A percentile compares a stretch with the other conserved stretches of the same genome.
These are phyloP conservation scores for Formica aserva DNA, from an alignment of 2,888 invertebrate species.

Conservation along the genomic window DNA sequence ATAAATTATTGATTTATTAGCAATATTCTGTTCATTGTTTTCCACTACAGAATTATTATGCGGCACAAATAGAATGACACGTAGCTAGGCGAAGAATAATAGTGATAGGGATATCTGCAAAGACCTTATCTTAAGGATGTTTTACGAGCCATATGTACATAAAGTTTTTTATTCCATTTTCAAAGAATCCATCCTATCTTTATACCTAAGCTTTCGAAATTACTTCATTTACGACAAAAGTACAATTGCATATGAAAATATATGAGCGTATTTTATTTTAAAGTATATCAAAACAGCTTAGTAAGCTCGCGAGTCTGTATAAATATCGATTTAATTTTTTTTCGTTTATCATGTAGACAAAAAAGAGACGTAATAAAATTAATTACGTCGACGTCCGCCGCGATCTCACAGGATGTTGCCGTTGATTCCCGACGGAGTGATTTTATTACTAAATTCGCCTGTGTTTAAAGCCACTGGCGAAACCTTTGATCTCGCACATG, in stretches of 20 bases:
- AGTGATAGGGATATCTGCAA: background rate
- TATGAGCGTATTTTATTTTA: conserved; percentile 27
- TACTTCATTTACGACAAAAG: conserved; percentile 19
- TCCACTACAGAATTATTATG: conserved; percentile 3
- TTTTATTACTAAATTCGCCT: conserved; percentile 28
- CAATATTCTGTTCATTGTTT: background rate
- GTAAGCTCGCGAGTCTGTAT: background rate
- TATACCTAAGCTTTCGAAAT: conserved; percentile 18
- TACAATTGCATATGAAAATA: conserved; percentile 6
- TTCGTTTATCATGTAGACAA: background rate
- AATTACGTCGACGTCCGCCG: background rate
- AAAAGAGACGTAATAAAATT: background rate
- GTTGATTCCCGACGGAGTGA: conserved; percentile 28
- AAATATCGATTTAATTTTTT: background rate
- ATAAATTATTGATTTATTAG: background rate
- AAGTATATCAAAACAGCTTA: background rate
- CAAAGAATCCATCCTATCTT: conserved; percentile 10
- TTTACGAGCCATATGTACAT: conserved; percentile 45
- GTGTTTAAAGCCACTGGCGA: conserved; percentile 8
- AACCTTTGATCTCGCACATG: conserved; percentile 30
- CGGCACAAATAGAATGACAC: background rate
- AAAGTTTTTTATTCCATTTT: conserved; percentile 48
- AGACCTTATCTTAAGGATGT: conserved; percentile 26
- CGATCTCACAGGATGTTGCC: background rate
- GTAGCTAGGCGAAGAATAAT: background rate